phyloP scores from a whole-genome alignment of 2,113 vertebrate genomes.

The Python bivittatus region DNA sequence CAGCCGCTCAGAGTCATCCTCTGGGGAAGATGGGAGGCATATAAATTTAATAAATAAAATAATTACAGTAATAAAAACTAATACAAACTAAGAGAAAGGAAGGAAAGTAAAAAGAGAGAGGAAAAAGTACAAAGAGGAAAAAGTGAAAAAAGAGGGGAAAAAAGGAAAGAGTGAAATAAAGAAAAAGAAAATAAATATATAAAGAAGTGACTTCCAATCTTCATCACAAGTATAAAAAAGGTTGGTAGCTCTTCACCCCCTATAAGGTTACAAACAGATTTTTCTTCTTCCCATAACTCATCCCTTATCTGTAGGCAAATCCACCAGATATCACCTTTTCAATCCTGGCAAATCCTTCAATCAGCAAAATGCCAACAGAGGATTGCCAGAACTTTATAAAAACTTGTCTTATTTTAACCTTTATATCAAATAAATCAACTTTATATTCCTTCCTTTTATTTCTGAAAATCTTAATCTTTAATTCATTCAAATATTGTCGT shows the following conservation, averaged over 20 bases:
- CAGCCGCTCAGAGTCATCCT: too few species aligned
- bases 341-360: neutral
- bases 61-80: too few species aligned
- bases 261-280: neutral
- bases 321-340: neutral
- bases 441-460: neutral
- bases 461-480: neutral
- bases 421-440: neutral
- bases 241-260: neutral
- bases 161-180: neutral
- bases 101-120: neutral
- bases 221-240: neutral
- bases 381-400: neutral
- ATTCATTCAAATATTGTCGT: neutral
- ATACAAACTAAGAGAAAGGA: neutral
- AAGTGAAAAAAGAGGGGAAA: fast-evolving
- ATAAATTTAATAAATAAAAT: too few species aligned
- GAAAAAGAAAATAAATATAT: neutral
- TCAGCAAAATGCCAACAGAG: neutral
- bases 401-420: neutral
- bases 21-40: too few species aligned
- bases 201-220: neutral
- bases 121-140: neutral
- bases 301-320: neutral
- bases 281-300: neutral